Percentiles rank a stretch among this genome's conserved stretches.
phyloP scores from a whole-genome alignment of 2,113 vertebrate species.

The Falcunculus frontatus region DNA sequence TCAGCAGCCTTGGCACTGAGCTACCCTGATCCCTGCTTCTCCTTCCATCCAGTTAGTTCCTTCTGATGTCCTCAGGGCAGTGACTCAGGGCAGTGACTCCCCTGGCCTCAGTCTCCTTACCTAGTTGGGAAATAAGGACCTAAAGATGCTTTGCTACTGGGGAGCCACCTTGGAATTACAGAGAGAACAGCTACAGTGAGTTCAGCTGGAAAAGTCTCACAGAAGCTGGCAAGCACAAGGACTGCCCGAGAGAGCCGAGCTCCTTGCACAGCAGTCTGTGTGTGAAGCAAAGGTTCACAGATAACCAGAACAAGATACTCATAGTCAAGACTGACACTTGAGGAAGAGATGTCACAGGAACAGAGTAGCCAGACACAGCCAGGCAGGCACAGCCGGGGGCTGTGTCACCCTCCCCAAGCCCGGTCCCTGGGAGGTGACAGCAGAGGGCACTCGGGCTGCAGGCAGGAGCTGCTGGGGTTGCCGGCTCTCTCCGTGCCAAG shows the following conservation, averaged over 20 bases:
- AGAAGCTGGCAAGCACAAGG: not conserved
- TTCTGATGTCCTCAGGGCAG: not conserved
- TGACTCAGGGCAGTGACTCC: not conserved
- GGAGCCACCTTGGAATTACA: not conserved
- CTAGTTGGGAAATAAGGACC: not conserved
- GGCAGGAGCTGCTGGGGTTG: not conserved
- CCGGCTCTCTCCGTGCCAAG: not conserved
- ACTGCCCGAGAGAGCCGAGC: not conserved
- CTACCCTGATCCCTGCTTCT: not conserved
- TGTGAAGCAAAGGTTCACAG: not conserved
- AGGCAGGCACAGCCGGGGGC: not conserved
- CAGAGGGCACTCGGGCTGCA: constrained; percentile 49
- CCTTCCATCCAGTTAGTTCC: not conserved
- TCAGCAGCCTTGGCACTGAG: not conserved
- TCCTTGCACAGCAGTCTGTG: not conserved
- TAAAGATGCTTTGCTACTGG: not conserved
- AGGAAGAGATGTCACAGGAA: not conserved
- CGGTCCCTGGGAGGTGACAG: not conserved
- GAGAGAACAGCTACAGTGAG: not conserved
- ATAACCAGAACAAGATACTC: fast-evolving
- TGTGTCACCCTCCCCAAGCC: not conserved
- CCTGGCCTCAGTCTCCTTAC: not conserved
- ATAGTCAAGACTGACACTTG: fast-evolving
- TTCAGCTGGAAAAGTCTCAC: not conserved
- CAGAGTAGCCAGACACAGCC: not conserved